phyloP scores from a whole-genome alignment of 2,888 invertebrate species.

The Chironomus riparius region DNA sequence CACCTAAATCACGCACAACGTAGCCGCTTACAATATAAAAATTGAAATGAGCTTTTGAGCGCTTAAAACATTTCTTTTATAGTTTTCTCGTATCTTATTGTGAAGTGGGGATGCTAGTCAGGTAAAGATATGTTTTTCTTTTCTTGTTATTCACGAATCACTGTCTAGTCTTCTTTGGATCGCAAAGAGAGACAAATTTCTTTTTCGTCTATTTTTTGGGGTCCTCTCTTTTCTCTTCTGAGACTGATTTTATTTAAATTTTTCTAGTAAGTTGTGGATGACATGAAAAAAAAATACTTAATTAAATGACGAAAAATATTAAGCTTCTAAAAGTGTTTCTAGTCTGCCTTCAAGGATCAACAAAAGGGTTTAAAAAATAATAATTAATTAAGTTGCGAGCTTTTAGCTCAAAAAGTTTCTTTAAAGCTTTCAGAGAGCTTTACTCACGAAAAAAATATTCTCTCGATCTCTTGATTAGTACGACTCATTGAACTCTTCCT shows the following conservation, averaged over 20 bases:
- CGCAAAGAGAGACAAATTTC: not conserved
- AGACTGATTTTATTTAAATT: not conserved
- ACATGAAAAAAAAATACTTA: not conserved
- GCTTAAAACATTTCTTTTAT: conserved; percentile 11
- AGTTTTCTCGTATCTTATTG: not conserved
- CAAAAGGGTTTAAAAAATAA: not conserved
- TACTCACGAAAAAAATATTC: not conserved
- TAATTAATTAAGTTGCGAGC: not conserved
- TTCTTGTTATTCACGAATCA: not conserved
- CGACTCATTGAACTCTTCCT: not conserved
- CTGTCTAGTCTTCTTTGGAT: not conserved
- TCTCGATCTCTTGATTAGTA: no score
- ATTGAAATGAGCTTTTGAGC: conserved; percentile 6
- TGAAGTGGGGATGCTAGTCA: not conserved
- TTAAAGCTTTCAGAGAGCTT: not conserved
- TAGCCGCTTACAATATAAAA: not conserved
- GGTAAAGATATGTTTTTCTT: conserved; percentile 8
- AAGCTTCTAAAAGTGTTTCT: no score
- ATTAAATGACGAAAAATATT: no score
- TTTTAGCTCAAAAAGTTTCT: not conserved
- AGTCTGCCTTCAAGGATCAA: not conserved
- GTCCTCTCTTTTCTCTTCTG: not conserved
- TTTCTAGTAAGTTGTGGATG: not conserved
- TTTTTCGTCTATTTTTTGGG: not conserved
- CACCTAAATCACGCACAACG: conserved; percentile 1